Conservation (phyloP, 2,797 vertebrate genomes). For the Vultur gryphus region DNA sequence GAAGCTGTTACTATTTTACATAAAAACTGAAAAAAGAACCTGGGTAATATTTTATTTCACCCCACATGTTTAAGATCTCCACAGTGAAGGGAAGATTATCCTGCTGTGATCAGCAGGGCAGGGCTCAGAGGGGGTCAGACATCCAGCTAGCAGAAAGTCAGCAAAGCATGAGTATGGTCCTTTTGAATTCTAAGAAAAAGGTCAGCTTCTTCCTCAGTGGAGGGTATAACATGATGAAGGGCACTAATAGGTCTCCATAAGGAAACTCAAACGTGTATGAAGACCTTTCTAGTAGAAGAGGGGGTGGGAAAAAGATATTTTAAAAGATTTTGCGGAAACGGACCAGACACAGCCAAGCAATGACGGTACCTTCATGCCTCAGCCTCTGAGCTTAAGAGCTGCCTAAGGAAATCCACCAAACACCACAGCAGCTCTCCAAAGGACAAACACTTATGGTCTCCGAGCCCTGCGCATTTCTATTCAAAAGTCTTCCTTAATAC, state of each 20-base stretch:
- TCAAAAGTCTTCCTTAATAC: not conserved
- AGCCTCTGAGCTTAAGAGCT: not conserved
- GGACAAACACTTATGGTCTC: fast-evolving
- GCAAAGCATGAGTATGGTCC: fast-evolving
- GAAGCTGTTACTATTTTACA: not conserved
- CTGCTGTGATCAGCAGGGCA: too few relatives aligned
- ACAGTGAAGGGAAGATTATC: not conserved
- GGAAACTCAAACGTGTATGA: not conserved
- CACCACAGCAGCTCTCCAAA: not conserved
- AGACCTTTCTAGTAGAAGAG: not conserved
- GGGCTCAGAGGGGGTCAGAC: not conserved
- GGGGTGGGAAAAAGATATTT: not conserved
- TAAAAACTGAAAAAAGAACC: not conserved
- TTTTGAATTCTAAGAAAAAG: not conserved
- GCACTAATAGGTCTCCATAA: not conserved
- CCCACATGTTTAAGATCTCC: not conserved
- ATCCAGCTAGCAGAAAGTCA: not conserved
- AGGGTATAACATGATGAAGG: not conserved
- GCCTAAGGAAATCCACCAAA: not conserved
- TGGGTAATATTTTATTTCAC: too few relatives aligned
- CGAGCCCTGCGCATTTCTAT: fast-evolving
- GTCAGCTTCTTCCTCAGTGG: not conserved
- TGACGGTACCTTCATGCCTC: not conserved
- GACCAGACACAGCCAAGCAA: not conserved
- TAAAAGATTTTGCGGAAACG: not conserved